Base-by-base conservation (phyloP, 2,888 invertebrate genomes). In the Crocallis elinguaria region DNA sequence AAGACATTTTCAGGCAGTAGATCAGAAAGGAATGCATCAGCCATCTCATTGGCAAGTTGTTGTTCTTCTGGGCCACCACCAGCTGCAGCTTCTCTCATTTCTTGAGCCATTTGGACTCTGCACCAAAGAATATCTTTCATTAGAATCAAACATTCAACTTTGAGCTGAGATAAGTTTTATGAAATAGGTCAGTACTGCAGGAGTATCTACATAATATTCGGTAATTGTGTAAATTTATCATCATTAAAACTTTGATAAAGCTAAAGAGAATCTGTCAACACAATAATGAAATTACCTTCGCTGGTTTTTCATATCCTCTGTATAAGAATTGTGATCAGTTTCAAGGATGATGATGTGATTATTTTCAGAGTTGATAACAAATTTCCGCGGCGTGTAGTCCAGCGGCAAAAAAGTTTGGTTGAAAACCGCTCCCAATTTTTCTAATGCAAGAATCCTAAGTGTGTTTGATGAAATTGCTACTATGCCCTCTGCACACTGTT, bases 401-500 rank as follows among this genome's bases (percentile, higher is more conserved):
- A 99, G 90, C 0, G 97, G 97, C 72, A 97, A 95, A 3, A 96
- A 96, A 17, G 97, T 95, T 84, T 99, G 99, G 88, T 99, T 99
- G 83, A 99, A 99, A 1, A 99, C 98, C 0, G 98, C 99, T 0
- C 99, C 99, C 1, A 99, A 90, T 83, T 99, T 99, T 83, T 99
- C 99, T 46, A 99, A 90, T 0, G 99, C 99, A 82, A 99, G 94
- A 93, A 99, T 99, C 75, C 99, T 93, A 43, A 99, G 91, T 0
- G 99, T 99, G 77, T 99, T 99, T 0, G 98, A 97, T 0, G 99
- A 98, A 80, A 99, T 99, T 0, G 99, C 99, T 0, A 99, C 99
- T 67, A 99, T 98, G 64, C 99, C 99, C 86, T 99, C 99, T 0
- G 98, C 98, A 92, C 99, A 99, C 85, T 99, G 99, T 86, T 99